phyloP scores from a whole-genome alignment of 2,797 vertebrate species.

The Sus cebifrons region DNA sequence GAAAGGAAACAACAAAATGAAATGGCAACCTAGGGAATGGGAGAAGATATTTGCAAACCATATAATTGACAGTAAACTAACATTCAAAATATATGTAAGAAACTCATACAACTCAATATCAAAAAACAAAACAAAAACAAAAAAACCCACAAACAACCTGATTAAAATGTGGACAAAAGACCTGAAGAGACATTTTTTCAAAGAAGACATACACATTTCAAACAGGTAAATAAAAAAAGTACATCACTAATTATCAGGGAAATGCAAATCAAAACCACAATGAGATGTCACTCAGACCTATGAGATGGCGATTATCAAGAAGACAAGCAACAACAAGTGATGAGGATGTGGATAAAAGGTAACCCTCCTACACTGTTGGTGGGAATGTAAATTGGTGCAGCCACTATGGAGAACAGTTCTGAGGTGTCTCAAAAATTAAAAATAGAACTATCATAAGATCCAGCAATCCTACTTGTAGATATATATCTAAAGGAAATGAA shows the following conservation, averaged over 20 bases:
- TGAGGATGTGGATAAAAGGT: background rate
- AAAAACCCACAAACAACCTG: background rate
- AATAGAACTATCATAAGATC: background rate
- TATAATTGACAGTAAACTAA: background rate
- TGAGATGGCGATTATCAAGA: background rate
- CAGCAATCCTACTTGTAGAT: background rate
- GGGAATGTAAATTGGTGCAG: background rate
- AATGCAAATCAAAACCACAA: background rate
- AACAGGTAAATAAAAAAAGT: background rate
- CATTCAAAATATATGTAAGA: background rate
- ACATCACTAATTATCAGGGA: background rate
- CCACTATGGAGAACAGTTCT: background rate
- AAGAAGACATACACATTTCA: background rate
- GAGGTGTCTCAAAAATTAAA: background rate
- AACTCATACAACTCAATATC: background rate
- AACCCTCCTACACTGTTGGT: background rate
- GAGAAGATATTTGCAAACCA: background rate
- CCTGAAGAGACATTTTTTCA: background rate
- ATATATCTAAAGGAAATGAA: background rate
- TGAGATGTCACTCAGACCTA: background rate
- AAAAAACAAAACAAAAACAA: background rate
- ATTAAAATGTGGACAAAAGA: background rate
- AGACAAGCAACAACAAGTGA: background rate
- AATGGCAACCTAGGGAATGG: background rate
- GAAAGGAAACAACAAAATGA: background rate